These are phyloP conservation scores for Dicyrtomina minuta DNA, from an alignment of 2,888 invertebrate genomes.

Conservation along the genomic window DNA sequence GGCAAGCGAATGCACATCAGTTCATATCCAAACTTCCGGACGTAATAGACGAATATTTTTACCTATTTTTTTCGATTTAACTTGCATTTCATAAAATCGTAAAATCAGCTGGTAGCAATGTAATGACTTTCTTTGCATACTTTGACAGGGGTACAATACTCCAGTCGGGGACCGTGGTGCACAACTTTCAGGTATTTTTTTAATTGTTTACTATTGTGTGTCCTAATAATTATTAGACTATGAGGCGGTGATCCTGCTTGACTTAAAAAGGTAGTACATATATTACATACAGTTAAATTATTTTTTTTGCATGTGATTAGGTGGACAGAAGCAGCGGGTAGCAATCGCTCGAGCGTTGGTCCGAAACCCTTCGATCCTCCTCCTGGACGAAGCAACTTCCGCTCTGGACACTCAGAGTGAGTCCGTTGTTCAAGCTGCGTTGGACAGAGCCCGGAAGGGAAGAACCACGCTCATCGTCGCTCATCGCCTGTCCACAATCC, in stretches of 20 bases:
- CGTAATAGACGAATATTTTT: too few species aligned
- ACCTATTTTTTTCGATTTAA: too few species aligned
- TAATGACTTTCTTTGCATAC: too few species aligned
- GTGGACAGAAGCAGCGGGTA: too few species aligned
- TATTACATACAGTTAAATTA: too few species aligned
- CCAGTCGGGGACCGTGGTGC: conserved; percentile 77
- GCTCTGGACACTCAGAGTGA: conserved; percentile 80
- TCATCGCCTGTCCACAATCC: too few species aligned
- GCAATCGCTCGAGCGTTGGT: too few species aligned
- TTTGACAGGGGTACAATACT: conserved; percentile 70
- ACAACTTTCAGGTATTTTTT: conserved; percentile 71
- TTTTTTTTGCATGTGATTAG: conserved; percentile 74
- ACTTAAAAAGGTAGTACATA: too few species aligned
- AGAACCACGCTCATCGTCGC: too few species aligned
- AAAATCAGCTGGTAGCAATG: too few species aligned
- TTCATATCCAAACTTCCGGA: conserved; percentile 73
- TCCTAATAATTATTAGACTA: conserved; percentile 78
- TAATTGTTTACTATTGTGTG: conserved; percentile 79
- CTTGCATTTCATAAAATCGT: too few species aligned
- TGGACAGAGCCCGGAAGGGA: conserved; percentile 60
- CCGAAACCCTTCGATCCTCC: conserved; percentile 71
- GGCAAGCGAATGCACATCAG: conserved; percentile 73
- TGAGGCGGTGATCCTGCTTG: too few species aligned
- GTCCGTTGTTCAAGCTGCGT: conserved; percentile 75
- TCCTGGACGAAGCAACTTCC: conserved; percentile 71